Base-by-base conservation (phyloP, 1,140 invertebrate genomes). In the Halictus rubicundus region DNA sequence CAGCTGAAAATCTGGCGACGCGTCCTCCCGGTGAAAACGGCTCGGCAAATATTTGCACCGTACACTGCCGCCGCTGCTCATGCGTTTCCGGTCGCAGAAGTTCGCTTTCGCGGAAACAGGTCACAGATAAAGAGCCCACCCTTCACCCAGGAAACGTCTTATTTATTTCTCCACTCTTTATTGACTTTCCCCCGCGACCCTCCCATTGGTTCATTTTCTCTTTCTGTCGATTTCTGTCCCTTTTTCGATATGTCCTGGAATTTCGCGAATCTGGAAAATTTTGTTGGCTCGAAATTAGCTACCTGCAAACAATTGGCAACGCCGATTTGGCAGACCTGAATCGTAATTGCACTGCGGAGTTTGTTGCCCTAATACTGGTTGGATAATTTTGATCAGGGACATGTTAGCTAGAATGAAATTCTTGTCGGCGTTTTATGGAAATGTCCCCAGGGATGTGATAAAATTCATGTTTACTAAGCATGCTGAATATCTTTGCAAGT, bases 31-130 rank as follows among this genome's bases (percentile, higher is more conserved):
- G 10, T 21, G 66, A 32, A 54, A 27, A 68, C 32, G 52, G 49
- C 46, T 49, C 49, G 66, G 2, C 25, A 68, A 68, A 68, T 68
- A 68, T 68, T 68, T 68, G 25, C 66, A 5, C 42, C 42, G 42
- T 27, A 52, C 23, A 25, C 65, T 52, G n/a, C 14, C 12, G 66
- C 46, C 12, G 46, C 66, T 54, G 66, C 66, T 68, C 23, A 23
- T 27, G 25, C 52, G 27, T 68, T 68, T 52, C 49, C 23, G 16
- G 46, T 52, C 5, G 63, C 16, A 27, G 25, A 27, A 52, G 14
- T 68, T 52, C 46, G 46, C 25, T 16, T 14, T 52, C 25, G 25
- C 14, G 52, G 27, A 52, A 32, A 25, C 23, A 52, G 66, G 66
- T 52, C 25, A 46, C 42, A 32, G 49, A 68, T 68, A 68, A 68